Evolutionary conservation across 2,113 vertebrate species (phyloP), one percentile per base, ranked within the genome.

Genomic region (Dolichotis patagonum): DNA sequence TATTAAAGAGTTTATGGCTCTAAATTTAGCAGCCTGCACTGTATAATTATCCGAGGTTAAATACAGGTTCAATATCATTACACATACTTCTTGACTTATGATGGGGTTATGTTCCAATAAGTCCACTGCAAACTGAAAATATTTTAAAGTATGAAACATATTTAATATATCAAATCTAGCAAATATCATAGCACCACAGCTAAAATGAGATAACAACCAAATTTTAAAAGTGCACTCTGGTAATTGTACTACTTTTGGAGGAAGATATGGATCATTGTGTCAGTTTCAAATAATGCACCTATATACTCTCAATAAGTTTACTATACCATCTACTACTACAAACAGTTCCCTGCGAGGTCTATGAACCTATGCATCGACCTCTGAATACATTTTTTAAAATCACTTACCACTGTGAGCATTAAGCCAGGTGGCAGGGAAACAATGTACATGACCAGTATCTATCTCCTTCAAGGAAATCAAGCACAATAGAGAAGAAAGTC

Each of bases 1-100:
- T 82, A 43, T 43, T 85, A 67, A 85, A 89, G 9, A 73, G 32
- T 93, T 85, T 86, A 89, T 35, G 69, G 63, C 38, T 92, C 65
- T 89, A 77, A 86, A 95, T 73, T 88, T 58, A 71, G 52, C 35
- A 93, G 38, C 41, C 65, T 11, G 14, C 46, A 49, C 10, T 78
- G 65, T 56, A 85, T 14, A 88, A 43, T 62, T 83, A 89, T 80
- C 30, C 28, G 41, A 82, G 28, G 54, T 88, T 46, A 92, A 91
- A 85, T n/a, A 75, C 14, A 86, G 41, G 41, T 35, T 84, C 35
- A 56, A 54, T 0, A 89, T 10, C 35, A 96, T 58, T 63, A 71
- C n/a, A 94, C 80, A 65, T 89, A 20, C 19, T 62, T 26, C 35
- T 63, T 54, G 54, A 94, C 19, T 71, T 94, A n/a, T 67, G 28